Evolutionary conservation across 2,888 invertebrate genomes (phyloP).

Genomic region (Acanthoscelides obtectus): DNA sequence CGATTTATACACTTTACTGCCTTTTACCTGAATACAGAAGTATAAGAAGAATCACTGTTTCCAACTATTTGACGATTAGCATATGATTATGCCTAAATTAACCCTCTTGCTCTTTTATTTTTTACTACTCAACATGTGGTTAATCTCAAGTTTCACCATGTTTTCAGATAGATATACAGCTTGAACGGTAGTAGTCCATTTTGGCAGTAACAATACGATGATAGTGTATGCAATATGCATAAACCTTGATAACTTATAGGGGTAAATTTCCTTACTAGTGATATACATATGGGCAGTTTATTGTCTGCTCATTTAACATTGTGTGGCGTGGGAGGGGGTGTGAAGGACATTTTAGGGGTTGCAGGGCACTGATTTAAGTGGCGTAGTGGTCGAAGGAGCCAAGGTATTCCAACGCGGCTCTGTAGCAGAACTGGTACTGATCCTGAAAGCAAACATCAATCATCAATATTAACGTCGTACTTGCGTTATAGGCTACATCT

Average conservation of each 20-base stretch:
- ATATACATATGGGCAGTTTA: slow-evolving; percentile 34
- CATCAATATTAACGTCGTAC: background rate
- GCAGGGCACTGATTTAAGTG: slow-evolving; percentile 55
- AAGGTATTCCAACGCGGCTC: slow-evolving; percentile 96
- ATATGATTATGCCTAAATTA: too few species aligned
- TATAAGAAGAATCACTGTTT: too few species aligned
- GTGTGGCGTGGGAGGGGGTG: background rate
- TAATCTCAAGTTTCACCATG: too few species aligned
- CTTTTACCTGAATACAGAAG: too few species aligned
- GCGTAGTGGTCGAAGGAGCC: slow-evolving; percentile 97
- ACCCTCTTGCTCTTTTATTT: too few species aligned
- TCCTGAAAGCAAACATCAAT: slow-evolving; percentile 59
- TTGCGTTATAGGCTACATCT: too few species aligned
- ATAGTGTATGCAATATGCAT: slow-evolving; percentile 24
- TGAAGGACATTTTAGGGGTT: slow-evolving; percentile 6
- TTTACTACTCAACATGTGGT: too few species aligned
- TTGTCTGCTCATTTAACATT: slow-evolving; percentile 33
- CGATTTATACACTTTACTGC: too few species aligned
- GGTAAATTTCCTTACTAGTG: slow-evolving; percentile 14
- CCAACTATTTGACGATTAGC: too few species aligned
- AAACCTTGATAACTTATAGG: slow-evolving; percentile 6
- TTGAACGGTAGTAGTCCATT: slow-evolving; percentile 19
- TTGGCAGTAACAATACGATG: slow-evolving; percentile 30
- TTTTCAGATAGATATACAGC: slow-evolving; percentile 1
- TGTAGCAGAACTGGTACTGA: slow-evolving; percentile 99